Base-by-base conservation (phyloP, 2,888 invertebrate genomes). In the Ceramica pisi region DNA sequence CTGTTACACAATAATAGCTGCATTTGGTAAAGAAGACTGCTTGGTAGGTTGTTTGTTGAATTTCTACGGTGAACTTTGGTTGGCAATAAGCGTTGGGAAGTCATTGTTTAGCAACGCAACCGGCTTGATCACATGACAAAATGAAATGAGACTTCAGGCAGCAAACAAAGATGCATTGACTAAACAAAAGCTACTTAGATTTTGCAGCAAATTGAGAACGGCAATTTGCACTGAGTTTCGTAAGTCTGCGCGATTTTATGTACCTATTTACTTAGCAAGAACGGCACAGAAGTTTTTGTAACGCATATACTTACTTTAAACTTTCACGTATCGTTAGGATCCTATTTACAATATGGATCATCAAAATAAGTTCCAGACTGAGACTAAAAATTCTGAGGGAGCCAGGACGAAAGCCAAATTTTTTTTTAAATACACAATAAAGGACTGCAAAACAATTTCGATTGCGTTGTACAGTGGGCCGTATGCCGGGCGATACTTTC, bases 381-480 rank as follows among this genome's bases (percentile, higher is more conserved):
- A 26, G 75, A 53, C 51, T 4, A 66, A 57, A 63, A 14, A 31
- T 44, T 44, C 7, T 12, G 3, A 44, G 0, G 10, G 10, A n/a
- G n/a, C 14, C 35, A 62, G 59, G 16, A 81, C 41, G 75, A 75
- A 82, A 87, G 71, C 66, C 67, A 81, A 89, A 88, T 88, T 83
- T 80, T 82, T 78, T 84, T 82, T 85, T 84, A 85, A 85, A 85
- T 81, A 76, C 80, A 90, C 90, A 90, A 91, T 90, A 91, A 92
- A 93, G 92, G 91, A 92, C 89, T 89, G 89, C 89, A 92, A 89
- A 90, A 89, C 89, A 90, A 92, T 93, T 94, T 93, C 87, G 90
- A 91, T 87, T 76, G 81, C 79, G 87, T 87, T 80, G 88, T 81
- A 83, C 79, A 86, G 82, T 85, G 80, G 84, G 75, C 71, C 73